Base-by-base conservation (phyloP, 2,888 invertebrate species). In the Eupithecia subfuscata region DNA sequence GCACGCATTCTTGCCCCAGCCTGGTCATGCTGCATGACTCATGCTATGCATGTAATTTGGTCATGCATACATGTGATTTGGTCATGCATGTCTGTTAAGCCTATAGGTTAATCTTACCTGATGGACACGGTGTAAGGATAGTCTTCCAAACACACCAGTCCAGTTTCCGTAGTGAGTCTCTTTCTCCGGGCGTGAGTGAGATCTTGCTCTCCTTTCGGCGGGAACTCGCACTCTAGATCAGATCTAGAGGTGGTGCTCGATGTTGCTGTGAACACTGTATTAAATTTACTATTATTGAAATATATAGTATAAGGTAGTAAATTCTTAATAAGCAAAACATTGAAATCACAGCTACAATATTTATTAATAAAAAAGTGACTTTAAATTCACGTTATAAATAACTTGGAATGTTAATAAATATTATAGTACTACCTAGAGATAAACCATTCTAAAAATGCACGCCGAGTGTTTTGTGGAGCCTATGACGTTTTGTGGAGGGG, bases 111-210 rank as follows among this genome's bases (percentile, higher is more conserved):
- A 45, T 37, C 71, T 80, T 81, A 94, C 94, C 94, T 92, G 40
- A 94, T 81, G 12, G 94, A 94, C 1, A 93, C 92, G 0, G 93
- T 94, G 76, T 94, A 95, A 0, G 94, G 94, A 76, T 94, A 95
- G 78, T 95, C 94, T 82, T 95, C 94, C 22, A 95, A 82, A 76
- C 94, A 95, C 7, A 95, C 94, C 5, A 95, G 86, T 0, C 94
- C 95, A 8, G 88, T 88, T 68, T 91, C 91, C 0, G 95, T 94
- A 0, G 95, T 94, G 12, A 95, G 83, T 63, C 95, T 86, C 79
- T 94, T 95, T 74, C 89, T 87, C 74, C 95, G 86, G 6, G 92
- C 70, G 56, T 92, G 92, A 3, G 93, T 92, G 2, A 94, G 80
- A 69, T 95, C 94, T 81, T 93, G 90, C 73, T 95, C 94, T 80